phyloP scores from a whole-genome alignment of 2,113 vertebrate species.

The Candoia aspera region DNA sequence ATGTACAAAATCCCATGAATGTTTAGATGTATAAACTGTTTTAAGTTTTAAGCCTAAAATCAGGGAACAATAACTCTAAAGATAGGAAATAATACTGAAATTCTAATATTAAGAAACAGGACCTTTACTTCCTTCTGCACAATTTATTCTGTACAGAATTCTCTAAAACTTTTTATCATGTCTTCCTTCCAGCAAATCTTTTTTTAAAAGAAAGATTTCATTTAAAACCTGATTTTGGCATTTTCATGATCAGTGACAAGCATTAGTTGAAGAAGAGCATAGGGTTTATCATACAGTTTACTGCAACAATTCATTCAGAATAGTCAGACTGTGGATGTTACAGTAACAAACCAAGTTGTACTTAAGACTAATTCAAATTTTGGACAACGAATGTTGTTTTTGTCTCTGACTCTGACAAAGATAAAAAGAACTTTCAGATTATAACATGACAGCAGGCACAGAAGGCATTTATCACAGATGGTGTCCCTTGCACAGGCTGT shows the following conservation, averaged over 20 bases:
- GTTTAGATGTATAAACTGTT: background rate
- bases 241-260: conserved; percentile 24
- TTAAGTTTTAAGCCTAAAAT: background rate
- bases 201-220: background rate
- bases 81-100: background rate
- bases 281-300: conserved; percentile 37
- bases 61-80: background rate
- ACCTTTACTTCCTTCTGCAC: background rate
- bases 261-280: conserved; percentile 23
- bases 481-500: background rate
- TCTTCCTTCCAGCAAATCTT: conserved; percentile 28
- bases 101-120: background rate
- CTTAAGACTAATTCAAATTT: conserved; percentile 21
- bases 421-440: conserved; percentile 51
- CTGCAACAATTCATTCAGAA: conserved; percentile 48
- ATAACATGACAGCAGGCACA: conserved; percentile 28
- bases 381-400: conserved; percentile 37
- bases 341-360: background rate
- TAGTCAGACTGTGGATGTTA: conserved; percentile 29
- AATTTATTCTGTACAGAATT: conserved; percentile 12
- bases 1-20: background rate
- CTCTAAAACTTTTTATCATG: conserved; percentile 15
- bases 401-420: conserved; percentile 35
- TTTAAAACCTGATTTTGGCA: conserved; percentile 12
- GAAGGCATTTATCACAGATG: conserved; percentile 21